Conservation (phyloP, 1,140 invertebrate genomes). For the Drosophila mojavensis region DNA sequence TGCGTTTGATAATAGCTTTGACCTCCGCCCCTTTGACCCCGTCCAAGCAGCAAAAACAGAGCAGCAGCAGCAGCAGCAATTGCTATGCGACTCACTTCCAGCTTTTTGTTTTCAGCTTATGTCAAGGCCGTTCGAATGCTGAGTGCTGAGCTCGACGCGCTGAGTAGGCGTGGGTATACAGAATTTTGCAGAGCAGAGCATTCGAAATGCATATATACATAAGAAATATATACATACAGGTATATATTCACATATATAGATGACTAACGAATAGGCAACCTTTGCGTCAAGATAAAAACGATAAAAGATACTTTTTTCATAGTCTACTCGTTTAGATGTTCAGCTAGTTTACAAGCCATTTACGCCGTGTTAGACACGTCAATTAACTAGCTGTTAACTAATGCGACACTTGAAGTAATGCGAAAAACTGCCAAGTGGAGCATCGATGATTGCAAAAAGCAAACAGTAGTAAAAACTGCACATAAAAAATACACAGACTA, state of each 20-base stretch:
- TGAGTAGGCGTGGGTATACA: conserved; percentile 35
- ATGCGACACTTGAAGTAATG: conserved; percentile 19
- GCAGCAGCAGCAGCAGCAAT: background rate
- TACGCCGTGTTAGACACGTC: conserved; percentile 23
- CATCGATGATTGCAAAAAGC: conserved; percentile 42
- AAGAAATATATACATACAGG: too few species aligned
- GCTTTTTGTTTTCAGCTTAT: conserved; percentile 26
- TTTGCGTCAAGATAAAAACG: too few species aligned
- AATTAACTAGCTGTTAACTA: conserved; percentile 42
- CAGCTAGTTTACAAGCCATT: conserved; percentile 4
- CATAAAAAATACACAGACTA: conserved; percentile 40
- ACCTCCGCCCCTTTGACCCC: conserved; percentile 7
- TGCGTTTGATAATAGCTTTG: conserved; percentile 17
- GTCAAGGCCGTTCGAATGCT: conserved; percentile 54
- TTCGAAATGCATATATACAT: too few species aligned
- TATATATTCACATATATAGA: too few species aligned
- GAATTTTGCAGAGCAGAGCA: conserved; percentile 36
- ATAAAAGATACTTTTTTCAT: too few species aligned
- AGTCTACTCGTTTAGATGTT: too few species aligned
- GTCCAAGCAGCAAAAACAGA: background rate
- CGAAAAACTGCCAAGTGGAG: conserved; percentile 32
- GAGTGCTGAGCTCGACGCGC: background rate
- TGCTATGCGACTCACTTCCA: conserved; percentile 24
- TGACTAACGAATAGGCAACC: too few species aligned
- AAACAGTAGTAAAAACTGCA: conserved; percentile 42